A percentile compares a stretch with the other conserved stretches of the same genome.
Evolutionary conservation across 2,888 invertebrate genomes (phyloP).

Genomic region (Drosophila anceps): DNA sequence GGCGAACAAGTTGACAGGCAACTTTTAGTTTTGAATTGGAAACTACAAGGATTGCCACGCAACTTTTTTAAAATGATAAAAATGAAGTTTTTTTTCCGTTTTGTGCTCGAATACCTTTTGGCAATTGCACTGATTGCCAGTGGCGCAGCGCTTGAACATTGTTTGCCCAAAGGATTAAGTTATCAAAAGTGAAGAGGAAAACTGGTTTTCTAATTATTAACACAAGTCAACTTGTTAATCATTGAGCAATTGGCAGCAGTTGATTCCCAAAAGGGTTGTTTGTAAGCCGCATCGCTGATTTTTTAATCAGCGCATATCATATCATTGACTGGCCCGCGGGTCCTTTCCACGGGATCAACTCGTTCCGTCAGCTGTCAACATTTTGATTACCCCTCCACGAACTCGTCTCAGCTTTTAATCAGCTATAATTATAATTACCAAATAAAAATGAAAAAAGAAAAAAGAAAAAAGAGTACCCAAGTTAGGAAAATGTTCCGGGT

Average conservation of each 20-base stretch:
- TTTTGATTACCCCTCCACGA: slow-evolving; percentile 41
- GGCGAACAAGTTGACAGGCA: neutral
- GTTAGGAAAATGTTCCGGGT: slow-evolving; percentile 33
- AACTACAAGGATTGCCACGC: neutral
- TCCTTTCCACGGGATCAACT: slow-evolving; percentile 11
- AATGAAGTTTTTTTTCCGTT: neutral
- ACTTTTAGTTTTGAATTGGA: slow-evolving; percentile 11
- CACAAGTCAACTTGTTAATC: slow-evolving; percentile 82
- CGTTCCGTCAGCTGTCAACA: slow-evolving; percentile 79
- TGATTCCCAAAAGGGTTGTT: slow-evolving; percentile 73
- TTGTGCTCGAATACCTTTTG: slow-evolving; percentile 19
- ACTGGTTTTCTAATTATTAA: slow-evolving; percentile 67
- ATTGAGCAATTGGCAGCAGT: slow-evolving; percentile 67
- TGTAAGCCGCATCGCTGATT: slow-evolving; percentile 66
- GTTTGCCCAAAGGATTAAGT: slow-evolving; percentile 68
- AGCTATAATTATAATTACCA: slow-evolving; percentile 80
- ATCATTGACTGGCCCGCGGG: slow-evolving; percentile 62
- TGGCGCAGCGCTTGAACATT: slow-evolving; percentile 22
- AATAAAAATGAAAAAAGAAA: slow-evolving; percentile 9
- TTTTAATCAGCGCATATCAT: slow-evolving; percentile 79
- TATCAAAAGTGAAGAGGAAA: slow-evolving; percentile 52
- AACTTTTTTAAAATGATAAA: slow-evolving; percentile 25
- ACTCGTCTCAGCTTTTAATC: slow-evolving; percentile 49
- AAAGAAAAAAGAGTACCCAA: neutral
- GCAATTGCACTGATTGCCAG: slow-evolving; percentile 50